These are phyloP conservation scores for Bimastos eiseni DNA, from an alignment of 2,888 invertebrate genomes.

Conservation along the genomic window DNA sequence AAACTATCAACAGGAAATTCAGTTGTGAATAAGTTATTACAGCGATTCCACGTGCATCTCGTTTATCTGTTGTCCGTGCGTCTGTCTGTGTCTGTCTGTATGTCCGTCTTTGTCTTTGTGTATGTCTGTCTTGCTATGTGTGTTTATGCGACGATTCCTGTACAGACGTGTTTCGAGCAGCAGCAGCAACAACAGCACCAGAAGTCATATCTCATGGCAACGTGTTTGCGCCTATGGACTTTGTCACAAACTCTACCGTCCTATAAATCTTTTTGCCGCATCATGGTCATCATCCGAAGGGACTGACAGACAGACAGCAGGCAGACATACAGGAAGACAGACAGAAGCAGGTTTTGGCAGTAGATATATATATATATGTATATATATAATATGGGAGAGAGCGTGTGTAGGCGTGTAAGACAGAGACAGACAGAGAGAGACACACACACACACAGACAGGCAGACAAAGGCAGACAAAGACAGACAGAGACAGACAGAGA, in stretches of 20 bases:
- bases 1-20: too few species aligned
- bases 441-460: not conserved
- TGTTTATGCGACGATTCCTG: not conserved
- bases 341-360: not conserved
- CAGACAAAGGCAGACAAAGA: not conserved
- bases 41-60: not conserved
- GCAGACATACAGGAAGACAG: not conserved
- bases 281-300: not conserved
- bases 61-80: not conserved
- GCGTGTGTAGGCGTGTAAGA: too few species aligned
- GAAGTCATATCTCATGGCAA: not conserved
- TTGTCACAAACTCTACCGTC: not conserved
- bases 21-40: too few species aligned
- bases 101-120: not conserved
- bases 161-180: not conserved
- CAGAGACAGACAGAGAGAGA: not conserved
- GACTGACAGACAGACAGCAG: not conserved
- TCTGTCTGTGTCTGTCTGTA: not conserved
- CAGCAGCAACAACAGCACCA: not conserved
- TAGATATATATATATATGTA: too few species aligned
- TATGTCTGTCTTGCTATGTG: not conserved
- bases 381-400: too few species aligned
- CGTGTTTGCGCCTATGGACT: not conserved
- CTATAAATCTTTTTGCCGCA: not conserved
- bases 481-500: not conserved